Conservation (phyloP, 2,888 invertebrate species). For the Pristionchus japonicus region DNA sequence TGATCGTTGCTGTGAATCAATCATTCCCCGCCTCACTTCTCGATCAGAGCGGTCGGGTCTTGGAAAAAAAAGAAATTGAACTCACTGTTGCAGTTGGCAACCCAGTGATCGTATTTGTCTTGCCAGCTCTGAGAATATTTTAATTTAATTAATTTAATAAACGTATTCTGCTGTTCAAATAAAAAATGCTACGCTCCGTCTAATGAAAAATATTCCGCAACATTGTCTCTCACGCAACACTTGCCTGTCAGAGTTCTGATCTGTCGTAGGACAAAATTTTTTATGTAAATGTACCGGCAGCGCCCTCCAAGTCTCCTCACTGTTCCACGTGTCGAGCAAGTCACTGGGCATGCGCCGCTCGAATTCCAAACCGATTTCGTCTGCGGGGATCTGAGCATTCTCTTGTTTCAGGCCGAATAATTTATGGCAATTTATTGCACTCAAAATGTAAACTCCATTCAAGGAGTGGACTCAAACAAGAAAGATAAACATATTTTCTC, state of each 20-base stretch:
- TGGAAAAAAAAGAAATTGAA: neutral
- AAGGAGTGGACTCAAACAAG: no score
- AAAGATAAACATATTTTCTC: no score
- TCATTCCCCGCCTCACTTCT: no score
- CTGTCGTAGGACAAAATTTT: conserved; percentile 42
- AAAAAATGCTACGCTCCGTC: no score
- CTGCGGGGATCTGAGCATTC: conserved; percentile 45
- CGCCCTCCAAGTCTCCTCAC: neutral
- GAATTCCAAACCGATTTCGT: neutral
- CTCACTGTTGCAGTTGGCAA: neutral
- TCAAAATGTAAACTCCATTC: no score
- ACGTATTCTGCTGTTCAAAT: no score
- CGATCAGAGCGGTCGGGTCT: neutral
- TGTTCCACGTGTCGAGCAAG: neutral
- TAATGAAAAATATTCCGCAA: no score
- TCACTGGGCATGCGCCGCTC: neutral
- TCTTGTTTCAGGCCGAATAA: conserved; percentile 6
- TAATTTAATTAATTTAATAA: neutral
- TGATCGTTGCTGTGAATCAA: neutral
- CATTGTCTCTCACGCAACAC: no score
- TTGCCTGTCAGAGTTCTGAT: no score
- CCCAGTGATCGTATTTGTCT: neutral
- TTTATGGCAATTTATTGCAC: neutral
- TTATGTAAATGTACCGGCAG: neutral
- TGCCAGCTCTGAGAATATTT: neutral